Percentiles rank a stretch among this genome's conserved stretches.
Conservation (phyloP, 2,888 invertebrate genomes). For the Caenorhabditis panamensis region DNA sequence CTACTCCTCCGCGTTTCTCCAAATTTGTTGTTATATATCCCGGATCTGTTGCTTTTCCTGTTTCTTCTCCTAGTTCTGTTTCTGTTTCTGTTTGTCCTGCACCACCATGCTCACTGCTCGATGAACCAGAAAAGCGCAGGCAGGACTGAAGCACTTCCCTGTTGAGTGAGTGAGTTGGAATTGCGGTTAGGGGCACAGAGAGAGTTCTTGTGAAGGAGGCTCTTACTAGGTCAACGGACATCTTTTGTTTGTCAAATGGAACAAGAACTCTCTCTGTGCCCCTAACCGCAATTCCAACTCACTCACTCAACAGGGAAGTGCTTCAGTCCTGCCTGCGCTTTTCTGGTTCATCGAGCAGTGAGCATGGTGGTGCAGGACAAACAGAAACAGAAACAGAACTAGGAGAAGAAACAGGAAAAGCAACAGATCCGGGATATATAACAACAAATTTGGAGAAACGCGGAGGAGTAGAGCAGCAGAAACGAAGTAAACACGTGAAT, state of each 20-base stretch:
- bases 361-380: constrained; percentile 14
- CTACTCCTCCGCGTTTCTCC: neutral
- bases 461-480: neutral
- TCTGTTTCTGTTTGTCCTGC: no score
- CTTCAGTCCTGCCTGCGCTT: constrained; percentile 25
- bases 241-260: neutral
- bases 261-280: constrained; percentile 20
- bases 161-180: no score
- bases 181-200: no score
- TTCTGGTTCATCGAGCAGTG: constrained; percentile 40
- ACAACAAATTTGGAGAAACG: constrained; percentile 25
- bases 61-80: no score
- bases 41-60: constrained; percentile 27
- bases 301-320: constrained; percentile 35
- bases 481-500: constrained; percentile 3
- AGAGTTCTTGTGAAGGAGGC: constrained; percentile 8
- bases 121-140: constrained; percentile 31
- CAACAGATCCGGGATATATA: constrained; percentile 26
- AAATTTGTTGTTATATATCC: constrained; percentile 31
- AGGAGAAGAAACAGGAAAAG: no score
- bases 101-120: constrained; percentile 31
- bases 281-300: no score
- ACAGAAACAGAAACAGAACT: no score
- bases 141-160: constrained; percentile 37
- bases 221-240: neutral